phyloP scores from a whole-genome alignment of 2,888 invertebrate genomes.

The Acanthococcus lagerstroemiae region DNA sequence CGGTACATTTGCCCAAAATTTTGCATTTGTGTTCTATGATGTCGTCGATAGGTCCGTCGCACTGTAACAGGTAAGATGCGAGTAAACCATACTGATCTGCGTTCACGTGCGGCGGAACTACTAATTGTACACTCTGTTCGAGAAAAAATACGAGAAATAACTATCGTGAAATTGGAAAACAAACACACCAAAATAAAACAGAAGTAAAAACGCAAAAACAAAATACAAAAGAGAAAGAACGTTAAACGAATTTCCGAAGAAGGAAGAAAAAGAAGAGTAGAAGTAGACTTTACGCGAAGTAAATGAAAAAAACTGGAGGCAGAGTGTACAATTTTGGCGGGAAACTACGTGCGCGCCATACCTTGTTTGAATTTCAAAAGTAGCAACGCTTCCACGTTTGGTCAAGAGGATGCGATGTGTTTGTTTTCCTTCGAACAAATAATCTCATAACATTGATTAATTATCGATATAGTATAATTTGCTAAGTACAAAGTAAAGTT shows the following conservation, averaged over 20 bases:
- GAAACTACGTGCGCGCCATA: constrained; percentile 11
- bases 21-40: constrained; percentile 55
- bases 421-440: constrained; percentile 25
- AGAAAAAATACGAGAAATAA: neutral
- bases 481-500: neutral
- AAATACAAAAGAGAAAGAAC: constrained; percentile 9
- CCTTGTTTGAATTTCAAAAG: constrained; percentile 26
- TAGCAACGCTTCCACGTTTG: constrained; percentile 20
- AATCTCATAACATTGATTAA: constrained; percentile 16
- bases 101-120: neutral
- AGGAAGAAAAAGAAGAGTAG: too few relatives aligned
- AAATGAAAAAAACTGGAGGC: too few relatives aligned
- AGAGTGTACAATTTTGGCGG: constrained; percentile 20
- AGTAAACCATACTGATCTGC: neutral
- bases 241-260: neutral
- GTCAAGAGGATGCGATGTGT: constrained; percentile 17
- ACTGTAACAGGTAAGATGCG: too few relatives aligned
- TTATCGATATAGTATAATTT: too few relatives aligned
- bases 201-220: constrained; percentile 5
- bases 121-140: constrained; percentile 21
- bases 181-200: constrained; percentile 24
- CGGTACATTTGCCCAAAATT: constrained; percentile 52
- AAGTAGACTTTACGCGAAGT: too few relatives aligned
- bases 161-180: constrained; percentile 16
- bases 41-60: constrained; percentile 44